Conservation (phyloP, 2,888 invertebrate species). For the Artemia sinica region DNA sequence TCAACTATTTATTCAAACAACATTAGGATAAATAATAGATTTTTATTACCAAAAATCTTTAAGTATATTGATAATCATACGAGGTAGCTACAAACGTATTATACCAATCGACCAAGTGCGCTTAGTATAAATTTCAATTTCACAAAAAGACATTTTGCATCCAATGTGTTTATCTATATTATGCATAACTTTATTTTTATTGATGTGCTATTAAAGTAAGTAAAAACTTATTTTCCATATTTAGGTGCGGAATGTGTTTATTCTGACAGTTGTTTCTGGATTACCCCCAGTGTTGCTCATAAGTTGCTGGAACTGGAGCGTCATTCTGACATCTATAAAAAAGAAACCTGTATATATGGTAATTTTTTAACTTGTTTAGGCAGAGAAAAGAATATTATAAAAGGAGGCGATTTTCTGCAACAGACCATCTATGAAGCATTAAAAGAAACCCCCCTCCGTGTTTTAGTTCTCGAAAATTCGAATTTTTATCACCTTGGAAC, state of each 20-base stretch:
- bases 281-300: constrained; percentile 30
- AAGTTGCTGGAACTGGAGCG: constrained; percentile 29
- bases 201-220: too few relatives aligned
- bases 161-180: too few relatives aligned
- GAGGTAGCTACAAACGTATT: too few relatives aligned
- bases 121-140: too few relatives aligned
- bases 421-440: constrained; percentile 7
- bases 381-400: not conserved
- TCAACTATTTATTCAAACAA: too few relatives aligned
- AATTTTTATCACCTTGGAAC: constrained; percentile 35
- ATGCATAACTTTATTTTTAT: too few relatives aligned
- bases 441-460: constrained; percentile 14
- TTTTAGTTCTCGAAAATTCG: constrained; percentile 20
- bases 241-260: constrained; percentile 28
- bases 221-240: not conserved
- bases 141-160: too few relatives aligned
- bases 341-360: constrained; percentile 35
- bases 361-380: constrained; percentile 34
- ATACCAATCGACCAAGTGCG: too few relatives aligned
- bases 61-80: too few relatives aligned
- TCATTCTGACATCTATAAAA: constrained; percentile 28
- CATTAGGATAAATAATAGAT: too few relatives aligned
- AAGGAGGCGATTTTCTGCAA: not conserved
- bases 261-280: constrained; percentile 35
- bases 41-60: too few relatives aligned